These are phyloP conservation scores for Acestrorhynchus altus DNA, from an alignment of 2,797 vertebrate species.

Conservation along the genomic window DNA sequence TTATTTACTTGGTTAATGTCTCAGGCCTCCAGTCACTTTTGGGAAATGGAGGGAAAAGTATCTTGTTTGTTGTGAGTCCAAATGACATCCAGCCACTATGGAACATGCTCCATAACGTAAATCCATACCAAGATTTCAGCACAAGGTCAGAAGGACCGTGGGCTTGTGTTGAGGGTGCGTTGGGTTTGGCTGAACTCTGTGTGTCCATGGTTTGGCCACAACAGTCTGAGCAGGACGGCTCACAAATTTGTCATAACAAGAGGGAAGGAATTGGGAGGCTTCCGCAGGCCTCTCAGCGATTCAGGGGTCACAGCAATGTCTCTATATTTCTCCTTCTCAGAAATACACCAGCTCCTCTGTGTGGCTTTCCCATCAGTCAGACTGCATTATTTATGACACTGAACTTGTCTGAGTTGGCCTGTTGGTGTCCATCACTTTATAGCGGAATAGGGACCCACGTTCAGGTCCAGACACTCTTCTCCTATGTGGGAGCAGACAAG, in stretches of 20 bases:
- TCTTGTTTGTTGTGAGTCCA: constrained; percentile 51
- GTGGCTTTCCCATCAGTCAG: constrained; percentile 73
- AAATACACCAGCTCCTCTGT: constrained; percentile 54
- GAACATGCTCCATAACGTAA: constrained; percentile 47
- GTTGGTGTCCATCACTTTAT: constrained; percentile 25
- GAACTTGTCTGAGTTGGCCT: constrained; percentile 45
- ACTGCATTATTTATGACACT: constrained; percentile 54
- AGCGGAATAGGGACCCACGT: constrained; percentile 33
- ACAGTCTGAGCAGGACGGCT: constrained; percentile 54
- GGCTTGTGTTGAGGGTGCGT: constrained; percentile 59
- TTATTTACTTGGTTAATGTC: constrained; percentile 54
- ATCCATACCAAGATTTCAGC: constrained; percentile 52
- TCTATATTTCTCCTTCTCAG: constrained; percentile 60
- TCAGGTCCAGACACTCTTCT: constrained; percentile 47
- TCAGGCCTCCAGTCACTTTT: constrained; percentile 7
- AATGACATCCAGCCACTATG: constrained; percentile 48
- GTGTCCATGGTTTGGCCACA: constrained; percentile 67
- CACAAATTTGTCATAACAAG: constrained; percentile 75
- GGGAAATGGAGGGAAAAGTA: constrained; percentile 30
- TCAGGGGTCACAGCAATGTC: constrained; percentile 68
- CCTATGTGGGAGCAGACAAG: constrained; percentile 46
- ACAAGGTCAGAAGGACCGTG: constrained; percentile 61
- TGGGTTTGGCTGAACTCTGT: constrained; percentile 76
- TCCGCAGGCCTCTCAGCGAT: constrained; percentile 62
- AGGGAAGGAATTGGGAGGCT: constrained; percentile 52